Conservation (phyloP, 2,888 invertebrate species). For the Candidula unifasciata region DNA sequence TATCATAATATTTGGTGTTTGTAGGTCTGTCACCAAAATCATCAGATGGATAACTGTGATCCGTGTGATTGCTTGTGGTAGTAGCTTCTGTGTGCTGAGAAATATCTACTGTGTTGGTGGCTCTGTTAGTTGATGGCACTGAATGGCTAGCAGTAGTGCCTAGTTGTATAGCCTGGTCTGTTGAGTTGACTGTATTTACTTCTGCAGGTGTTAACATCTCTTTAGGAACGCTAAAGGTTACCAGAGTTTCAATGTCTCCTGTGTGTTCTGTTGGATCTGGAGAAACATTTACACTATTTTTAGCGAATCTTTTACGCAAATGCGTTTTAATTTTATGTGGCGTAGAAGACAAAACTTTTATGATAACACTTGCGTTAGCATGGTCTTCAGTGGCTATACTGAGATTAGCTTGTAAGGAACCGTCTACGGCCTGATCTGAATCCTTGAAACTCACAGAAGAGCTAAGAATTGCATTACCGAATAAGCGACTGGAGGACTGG, state of each 20-base stretch:
- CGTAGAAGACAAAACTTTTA: not conserved
- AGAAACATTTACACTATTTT: too few species aligned
- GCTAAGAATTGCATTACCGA: not conserved
- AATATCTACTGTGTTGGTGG: not conserved
- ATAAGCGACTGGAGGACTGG: not conserved
- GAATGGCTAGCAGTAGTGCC: too few species aligned
- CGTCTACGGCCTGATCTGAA: not conserved
- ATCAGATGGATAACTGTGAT: not conserved
- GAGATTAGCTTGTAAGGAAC: not conserved
- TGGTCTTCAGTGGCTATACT: not conserved
- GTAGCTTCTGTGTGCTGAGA: not conserved
- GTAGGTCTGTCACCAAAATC: not conserved
- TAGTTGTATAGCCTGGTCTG: not conserved
- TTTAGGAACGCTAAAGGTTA: not conserved
- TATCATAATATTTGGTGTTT: not conserved
- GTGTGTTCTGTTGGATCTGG: slow-evolving; percentile 10
- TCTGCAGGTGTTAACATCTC: not conserved
- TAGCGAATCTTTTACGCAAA: not conserved
- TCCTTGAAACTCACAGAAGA: not conserved
- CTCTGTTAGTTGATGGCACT: not conserved
- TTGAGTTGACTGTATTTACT: not conserved
- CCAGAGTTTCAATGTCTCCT: not conserved
- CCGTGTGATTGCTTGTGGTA: not conserved
- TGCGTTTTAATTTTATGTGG: not conserved
- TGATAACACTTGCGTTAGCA: not conserved